Base-by-base conservation (phyloP, 2,797 vertebrate genomes). In the Argyrosomus regius region DNA sequence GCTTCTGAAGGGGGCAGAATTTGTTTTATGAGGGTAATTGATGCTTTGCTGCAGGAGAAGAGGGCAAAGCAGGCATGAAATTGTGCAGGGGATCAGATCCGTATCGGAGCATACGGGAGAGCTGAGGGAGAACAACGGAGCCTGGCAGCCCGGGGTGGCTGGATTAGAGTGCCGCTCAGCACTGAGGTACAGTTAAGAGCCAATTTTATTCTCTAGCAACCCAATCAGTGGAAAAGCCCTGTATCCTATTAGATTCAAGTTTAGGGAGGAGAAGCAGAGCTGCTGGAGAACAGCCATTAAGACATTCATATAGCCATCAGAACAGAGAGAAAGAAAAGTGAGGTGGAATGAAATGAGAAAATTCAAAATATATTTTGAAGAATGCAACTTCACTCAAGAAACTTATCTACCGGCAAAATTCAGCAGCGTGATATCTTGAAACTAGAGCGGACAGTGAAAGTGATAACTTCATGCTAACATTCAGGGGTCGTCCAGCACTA, bases 171-270 rank as follows among this genome's bases (percentile, higher is more conserved):
- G 82, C 85, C 66, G 84, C 93, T 93, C 87, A 89, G 69, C 93
- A 89, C 89, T 65, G 83, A 95, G 94, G 95, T 94, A 94, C 91
- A 94, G 94, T 95, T 93, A 94, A 77, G 86, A 96, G 94, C 91
- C 93, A 95, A 96, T 97, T 97, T 96, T 95, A 96, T 96, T 96
- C 95, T 95, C 94, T 95, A 93, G 95, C 96, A 96, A 97, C 94
- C 94, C 94, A 95, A 96, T 96, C 96, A 96, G 95, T 95, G 91
- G 93, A 94, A 96, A 94, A 94, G 89, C 94, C 93, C 93, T 91
- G 92, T 93, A 94, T 95, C 91, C 90, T 93, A 95, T 96, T 95
- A 96, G 90, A 94, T 85, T 88, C 78, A 88, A 93, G 92, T 95
- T 94, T 92, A 80, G 78, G 86, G 91, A 87, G 86, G 90, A 91